Base-by-base conservation (phyloP, 1,140 invertebrate genomes). In the Brachionus sp. region DNA sequence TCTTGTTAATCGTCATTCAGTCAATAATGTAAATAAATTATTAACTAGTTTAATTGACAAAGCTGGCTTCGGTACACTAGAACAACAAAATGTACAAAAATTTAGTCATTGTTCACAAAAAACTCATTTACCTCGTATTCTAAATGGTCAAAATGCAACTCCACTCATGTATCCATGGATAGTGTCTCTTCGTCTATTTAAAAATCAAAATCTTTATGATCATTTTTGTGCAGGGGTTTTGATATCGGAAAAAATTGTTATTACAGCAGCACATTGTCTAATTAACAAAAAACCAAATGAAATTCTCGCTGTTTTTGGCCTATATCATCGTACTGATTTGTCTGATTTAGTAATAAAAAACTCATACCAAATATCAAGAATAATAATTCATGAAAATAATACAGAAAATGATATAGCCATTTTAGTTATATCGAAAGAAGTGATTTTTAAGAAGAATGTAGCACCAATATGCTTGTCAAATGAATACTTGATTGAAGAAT, bases 141-240 rank as follows among this genome's bases (percentile, higher is more conserved):
- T 82, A 12, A 57, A 44, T 66, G 80, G 80, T 10, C 6, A 29
- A 25, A 42, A 82, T n/a, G 35, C 80, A 23, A 13, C 16, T 16
- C 80, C 80, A 5, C 5, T 68, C 35, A 33, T 25, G 13, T 70
- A 68, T 82, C 80, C 80, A 23, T 82, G 57, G 57, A 82, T 70
- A 19, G 80, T 68, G 7, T 82, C 80, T 12, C 42, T 82, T 35
- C 35, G 57, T 35, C 39, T 53, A n/a, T 46, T 66, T 29, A 66
- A 39, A 82, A 42, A 66, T 39, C 25, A 70, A 46, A 82, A 66
- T 68, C 50, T 82, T 5, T 80, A 80, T 35, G 77, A 80, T 62
- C 80, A 82, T 19, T 82, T 82, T 42, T 82, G 80, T 82, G 80
- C 57, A 16, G 80, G 80, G 3, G 39, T 70, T 33, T 37, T 82